phyloP scores from a whole-genome alignment of 2,113 vertebrate genomes.

The Callaeas wilsoni region DNA sequence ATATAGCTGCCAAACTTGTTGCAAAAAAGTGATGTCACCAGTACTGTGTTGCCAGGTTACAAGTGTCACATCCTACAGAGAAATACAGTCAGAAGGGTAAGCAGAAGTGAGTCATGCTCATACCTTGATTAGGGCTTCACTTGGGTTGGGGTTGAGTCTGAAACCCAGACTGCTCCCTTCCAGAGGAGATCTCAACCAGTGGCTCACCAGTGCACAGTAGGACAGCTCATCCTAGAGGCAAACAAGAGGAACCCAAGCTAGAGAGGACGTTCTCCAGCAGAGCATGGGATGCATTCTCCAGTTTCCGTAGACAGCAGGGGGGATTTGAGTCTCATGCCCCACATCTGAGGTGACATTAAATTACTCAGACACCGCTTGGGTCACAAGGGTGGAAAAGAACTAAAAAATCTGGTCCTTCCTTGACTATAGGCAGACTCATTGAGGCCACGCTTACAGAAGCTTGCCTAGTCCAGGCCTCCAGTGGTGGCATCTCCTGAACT shows the following conservation, averaged over 20 bases:
- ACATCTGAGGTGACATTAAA: neutral
- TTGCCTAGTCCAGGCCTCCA: neutral
- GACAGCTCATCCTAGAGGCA: neutral
- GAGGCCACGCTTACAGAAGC: neutral
- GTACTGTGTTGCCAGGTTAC: conserved; percentile 28
- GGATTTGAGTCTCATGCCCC: neutral
- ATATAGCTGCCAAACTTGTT: conserved; percentile 22
- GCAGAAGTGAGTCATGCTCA: conserved; percentile 16
- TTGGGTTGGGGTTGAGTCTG: neutral
- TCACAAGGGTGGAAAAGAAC: neutral
- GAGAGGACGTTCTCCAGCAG: neutral
- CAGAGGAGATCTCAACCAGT: neutral
- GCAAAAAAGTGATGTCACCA: conserved; percentile 10
- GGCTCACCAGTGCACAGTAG: neutral
- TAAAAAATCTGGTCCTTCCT: neutral
- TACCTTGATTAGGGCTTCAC: neutral
- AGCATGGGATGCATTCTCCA: neutral
- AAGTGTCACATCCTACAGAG: conserved; percentile 32
- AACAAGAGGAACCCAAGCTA: neutral
- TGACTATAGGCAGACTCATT: neutral
- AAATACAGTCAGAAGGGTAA: conserved; percentile 31
- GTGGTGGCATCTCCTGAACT: neutral
- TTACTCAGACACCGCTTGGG: neutral
- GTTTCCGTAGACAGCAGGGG: neutral
- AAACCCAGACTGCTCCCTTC: neutral